phyloP scores from a whole-genome alignment of 2,888 invertebrate genomes.

The Pristionchus japonicus region DNA sequence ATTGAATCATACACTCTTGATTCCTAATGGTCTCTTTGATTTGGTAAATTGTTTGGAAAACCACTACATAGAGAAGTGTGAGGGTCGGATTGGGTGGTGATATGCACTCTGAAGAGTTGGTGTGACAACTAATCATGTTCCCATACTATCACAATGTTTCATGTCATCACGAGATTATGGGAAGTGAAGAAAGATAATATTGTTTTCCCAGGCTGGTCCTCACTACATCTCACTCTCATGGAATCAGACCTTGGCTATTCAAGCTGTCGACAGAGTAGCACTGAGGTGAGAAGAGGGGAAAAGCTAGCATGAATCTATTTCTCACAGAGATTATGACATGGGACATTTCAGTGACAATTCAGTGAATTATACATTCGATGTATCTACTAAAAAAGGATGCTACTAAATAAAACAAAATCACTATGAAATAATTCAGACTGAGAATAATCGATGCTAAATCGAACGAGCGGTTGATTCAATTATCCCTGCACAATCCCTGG shows the following conservation, averaged over 20 bases:
- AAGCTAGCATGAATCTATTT: too few relatives aligned
- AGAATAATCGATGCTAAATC: slow-evolving; percentile 32
- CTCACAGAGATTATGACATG: too few relatives aligned
- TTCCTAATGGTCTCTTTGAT: too few relatives aligned
- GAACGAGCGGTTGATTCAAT: slow-evolving; percentile 52
- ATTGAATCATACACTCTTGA: too few relatives aligned
- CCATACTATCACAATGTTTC: too few relatives aligned
- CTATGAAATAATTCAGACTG: slow-evolving; percentile 28
- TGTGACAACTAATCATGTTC: too few relatives aligned
- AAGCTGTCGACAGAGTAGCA: slow-evolving; percentile 49
- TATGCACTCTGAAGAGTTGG: too few relatives aligned
- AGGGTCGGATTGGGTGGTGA: neutral
- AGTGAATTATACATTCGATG: neutral
- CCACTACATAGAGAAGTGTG: too few relatives aligned
- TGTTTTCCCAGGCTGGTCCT: neutral
- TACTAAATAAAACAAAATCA: neutral
- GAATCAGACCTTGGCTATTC: slow-evolving; percentile 60
- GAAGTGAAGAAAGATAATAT: neutral
- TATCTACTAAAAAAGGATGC: neutral
- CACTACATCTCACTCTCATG: slow-evolving; percentile 61
- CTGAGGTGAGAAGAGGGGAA: slow-evolving; percentile 30
- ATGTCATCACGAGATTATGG: neutral
- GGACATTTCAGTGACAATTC: neutral
- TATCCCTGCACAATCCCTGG: slow-evolving; percentile 65
- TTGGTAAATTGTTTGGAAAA: too few relatives aligned